Evolutionary conservation across 2,113 vertebrate genomes (phyloP).

Genomic region (Tauraco erythrolophus): DNA sequence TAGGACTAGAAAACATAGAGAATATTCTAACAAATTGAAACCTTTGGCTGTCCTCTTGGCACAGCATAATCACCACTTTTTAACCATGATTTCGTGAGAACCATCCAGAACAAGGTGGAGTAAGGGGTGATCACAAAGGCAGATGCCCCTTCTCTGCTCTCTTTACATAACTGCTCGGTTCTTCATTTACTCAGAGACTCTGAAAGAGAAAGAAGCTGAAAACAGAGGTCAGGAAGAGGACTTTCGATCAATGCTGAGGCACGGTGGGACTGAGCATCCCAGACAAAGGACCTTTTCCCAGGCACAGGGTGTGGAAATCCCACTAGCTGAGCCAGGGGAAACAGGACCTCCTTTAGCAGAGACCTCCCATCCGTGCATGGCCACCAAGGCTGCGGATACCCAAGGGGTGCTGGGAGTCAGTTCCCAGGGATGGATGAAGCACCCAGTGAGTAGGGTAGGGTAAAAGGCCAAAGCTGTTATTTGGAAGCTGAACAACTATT

Average conservation of each 20-base stretch:
- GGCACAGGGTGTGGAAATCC: background rate
- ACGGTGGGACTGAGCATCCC: background rate
- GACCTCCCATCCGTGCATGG: background rate
- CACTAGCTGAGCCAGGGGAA: background rate
- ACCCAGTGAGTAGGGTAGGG: background rate
- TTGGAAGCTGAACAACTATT: background rate
- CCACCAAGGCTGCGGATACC: background rate
- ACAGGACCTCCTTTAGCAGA: background rate
- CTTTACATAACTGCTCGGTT: background rate
- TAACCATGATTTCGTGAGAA: background rate
- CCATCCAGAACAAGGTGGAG: background rate
- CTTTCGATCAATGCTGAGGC: background rate
- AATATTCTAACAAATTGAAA: slow-evolving; percentile 14
- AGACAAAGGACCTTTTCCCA: slow-evolving; percentile 10
- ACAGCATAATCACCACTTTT: background rate
- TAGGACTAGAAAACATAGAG: background rate
- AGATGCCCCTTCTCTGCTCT: background rate
- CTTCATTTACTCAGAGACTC: background rate
- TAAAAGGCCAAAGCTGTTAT: background rate
- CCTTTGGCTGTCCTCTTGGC: background rate
- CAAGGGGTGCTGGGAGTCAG: background rate
- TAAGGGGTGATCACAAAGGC: background rate
- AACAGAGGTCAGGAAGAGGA: background rate
- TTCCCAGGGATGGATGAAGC: background rate
- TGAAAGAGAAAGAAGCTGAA: slow-evolving; percentile 9